Conservation (phyloP, 2,113 vertebrate species). For the Rhinolophus sinicus region DNA sequence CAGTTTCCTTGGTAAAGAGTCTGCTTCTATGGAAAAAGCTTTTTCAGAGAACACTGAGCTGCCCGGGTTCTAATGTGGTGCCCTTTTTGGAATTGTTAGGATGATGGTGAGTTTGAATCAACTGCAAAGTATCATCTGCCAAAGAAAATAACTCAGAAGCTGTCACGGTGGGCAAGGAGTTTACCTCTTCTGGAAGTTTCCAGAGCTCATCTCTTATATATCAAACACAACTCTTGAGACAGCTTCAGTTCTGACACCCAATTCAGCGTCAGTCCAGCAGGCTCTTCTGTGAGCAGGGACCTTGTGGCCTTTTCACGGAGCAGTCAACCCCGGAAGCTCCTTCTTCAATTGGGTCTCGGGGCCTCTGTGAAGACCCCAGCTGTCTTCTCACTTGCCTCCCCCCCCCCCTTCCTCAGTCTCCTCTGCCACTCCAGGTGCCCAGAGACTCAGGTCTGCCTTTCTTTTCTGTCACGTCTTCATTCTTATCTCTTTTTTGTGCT, state of each 20-base stretch:
- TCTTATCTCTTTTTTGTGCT: background rate
- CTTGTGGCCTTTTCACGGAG: background rate
- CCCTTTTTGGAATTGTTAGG: background rate
- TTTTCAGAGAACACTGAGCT: background rate
- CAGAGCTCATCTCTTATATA: background rate
- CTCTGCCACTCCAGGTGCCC: rapidly evolving
- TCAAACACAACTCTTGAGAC: background rate
- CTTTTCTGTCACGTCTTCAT: rapidly evolving
- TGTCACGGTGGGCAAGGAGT: background rate
- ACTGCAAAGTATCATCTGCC: background rate
- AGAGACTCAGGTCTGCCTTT: background rate
- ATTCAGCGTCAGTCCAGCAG: background rate
- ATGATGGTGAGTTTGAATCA: background rate
- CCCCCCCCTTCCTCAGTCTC: rapidly evolving
- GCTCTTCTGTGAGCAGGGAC: rapidly evolving
- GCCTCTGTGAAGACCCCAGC: background rate
- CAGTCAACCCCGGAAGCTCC: too few relatives aligned
- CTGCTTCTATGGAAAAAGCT: constrained; percentile 36
- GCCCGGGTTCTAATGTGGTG: background rate
- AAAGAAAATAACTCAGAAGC: constrained; percentile 29
- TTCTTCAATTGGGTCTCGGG: background rate
- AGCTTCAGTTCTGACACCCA: background rate
- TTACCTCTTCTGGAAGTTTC: constrained; percentile 21
- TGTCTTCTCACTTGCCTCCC: background rate
- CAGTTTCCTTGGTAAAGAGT: background rate